Evolutionary conservation across 2,888 invertebrate genomes (phyloP).

Genomic region (Pandemis cinnamomeana): DNA sequence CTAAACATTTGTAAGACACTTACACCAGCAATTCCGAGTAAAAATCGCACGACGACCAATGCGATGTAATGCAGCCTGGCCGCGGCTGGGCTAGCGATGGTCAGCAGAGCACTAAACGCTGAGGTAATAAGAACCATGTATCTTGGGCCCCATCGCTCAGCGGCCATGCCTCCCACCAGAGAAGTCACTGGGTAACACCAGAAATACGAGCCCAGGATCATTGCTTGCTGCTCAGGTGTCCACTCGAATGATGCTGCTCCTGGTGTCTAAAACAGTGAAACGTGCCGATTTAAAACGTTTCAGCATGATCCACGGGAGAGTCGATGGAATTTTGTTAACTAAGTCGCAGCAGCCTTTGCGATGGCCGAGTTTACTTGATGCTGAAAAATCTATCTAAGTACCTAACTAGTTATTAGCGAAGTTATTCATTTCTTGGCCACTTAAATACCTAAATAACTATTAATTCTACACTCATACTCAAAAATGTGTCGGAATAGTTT

Average conservation of each 20-base stretch:
- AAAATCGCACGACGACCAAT: conserved; percentile 84
- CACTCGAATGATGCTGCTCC: conserved; percentile 78
- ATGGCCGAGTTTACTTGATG: no score
- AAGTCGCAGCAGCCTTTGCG: no score
- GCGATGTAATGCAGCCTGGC: conserved; percentile 83
- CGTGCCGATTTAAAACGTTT: no score
- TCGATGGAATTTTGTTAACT: no score
- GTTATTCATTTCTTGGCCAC: no score
- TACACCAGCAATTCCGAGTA: conserved; percentile 87
- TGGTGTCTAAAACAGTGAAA: conserved; percentile 41
- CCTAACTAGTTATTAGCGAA: no score
- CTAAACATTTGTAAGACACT: conserved; percentile 50
- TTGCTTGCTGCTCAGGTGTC: conserved; percentile 86
- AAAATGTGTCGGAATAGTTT: neutral
- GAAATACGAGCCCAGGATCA: conserved; percentile 87
- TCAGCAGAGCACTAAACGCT: conserved; percentile 81
- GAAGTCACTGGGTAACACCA: conserved; percentile 89
- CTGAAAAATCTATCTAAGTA: no score
- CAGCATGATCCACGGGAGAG: no score
- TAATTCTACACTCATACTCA: no score
- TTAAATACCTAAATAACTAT: no score
- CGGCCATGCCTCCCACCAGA: conserved; percentile 86
- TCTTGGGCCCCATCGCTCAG: conserved; percentile 87
- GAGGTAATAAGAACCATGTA: conserved; percentile 84
- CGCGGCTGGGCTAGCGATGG: conserved; percentile 85